A percentile compares a stretch with the other conserved stretches of the same genome.
These are phyloP conservation scores for Platygyra sinensis DNA, from an alignment of 64 coral and sea anemone genomes.

Conservation along the genomic window DNA sequence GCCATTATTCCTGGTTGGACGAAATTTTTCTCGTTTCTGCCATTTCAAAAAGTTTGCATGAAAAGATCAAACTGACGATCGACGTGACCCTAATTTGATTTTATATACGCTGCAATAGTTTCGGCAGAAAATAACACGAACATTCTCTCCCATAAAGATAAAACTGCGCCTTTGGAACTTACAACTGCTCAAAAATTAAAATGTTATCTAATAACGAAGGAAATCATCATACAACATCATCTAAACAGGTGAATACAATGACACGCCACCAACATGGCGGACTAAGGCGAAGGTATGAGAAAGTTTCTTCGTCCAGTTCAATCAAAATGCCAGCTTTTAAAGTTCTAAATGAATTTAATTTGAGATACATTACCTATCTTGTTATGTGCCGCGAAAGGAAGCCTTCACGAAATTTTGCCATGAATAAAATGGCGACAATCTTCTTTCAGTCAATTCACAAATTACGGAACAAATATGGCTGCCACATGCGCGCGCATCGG, in stretches of 20 bases:
- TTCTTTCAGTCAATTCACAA: not conserved
- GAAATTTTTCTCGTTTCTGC: not conserved
- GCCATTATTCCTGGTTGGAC: too few species aligned
- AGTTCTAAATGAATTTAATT: not conserved
- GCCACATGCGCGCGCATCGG: slow-evolving; percentile 15
- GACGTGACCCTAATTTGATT: not conserved
- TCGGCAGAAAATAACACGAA: too few species aligned
- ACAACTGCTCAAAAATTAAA: not conserved
- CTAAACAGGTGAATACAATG: not conserved
- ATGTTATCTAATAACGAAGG: not conserved
- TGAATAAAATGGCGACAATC: not conserved
- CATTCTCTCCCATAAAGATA: not conserved
- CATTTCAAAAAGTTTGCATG: not conserved
- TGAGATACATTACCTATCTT: slow-evolving; percentile 1
- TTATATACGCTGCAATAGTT: too few species aligned
- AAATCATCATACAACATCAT: not conserved
- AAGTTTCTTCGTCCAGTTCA: not conserved
- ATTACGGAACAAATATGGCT: slow-evolving; percentile 18
- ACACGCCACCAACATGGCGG: slow-evolving; percentile 32
- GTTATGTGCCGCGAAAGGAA: not conserved
- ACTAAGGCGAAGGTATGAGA: not conserved
- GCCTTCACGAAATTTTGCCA: not conserved
- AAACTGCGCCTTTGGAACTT: not conserved
- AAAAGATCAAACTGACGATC: not conserved
- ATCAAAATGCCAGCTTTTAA: not conserved